A percentile compares a stretch with the other conserved stretches of the same genome.
phyloP scores from a whole-genome alignment of 1,140 invertebrate genomes.

The Akabosia matsudoensis region DNA sequence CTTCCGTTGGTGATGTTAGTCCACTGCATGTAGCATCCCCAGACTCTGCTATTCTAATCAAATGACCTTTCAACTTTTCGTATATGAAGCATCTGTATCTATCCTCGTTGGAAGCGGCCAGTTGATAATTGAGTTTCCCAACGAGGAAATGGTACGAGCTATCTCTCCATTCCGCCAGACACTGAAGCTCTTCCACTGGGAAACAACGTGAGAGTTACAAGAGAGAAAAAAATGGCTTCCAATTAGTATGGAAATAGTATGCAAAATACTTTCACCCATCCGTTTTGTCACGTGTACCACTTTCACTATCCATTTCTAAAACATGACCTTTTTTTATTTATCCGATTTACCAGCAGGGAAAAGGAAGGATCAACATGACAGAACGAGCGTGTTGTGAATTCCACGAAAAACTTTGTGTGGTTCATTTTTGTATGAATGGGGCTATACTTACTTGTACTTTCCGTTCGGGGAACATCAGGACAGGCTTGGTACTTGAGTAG shows the following conservation, averaged over 20 bases:
- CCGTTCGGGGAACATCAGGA: conserved; percentile 59
- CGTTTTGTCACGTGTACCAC: background rate
- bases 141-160: conserved; percentile 80
- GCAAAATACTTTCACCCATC: background rate
- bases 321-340: background rate
- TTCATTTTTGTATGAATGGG: background rate
- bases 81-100: conserved; percentile 88
- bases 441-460: conserved; percentile 51
- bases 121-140: conserved; percentile 66
- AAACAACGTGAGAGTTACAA: conserved; percentile 47
- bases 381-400: background rate
- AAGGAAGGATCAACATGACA: background rate
- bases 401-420: background rate
- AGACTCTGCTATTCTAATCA: conserved; percentile 70
- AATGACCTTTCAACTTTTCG: conserved; percentile 54
- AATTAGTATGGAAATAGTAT: background rate
- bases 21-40: conserved; percentile 85
- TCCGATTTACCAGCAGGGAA: background rate
- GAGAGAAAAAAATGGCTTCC: background rate
- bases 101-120: conserved; percentile 84
- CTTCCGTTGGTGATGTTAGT: conserved; percentile 72
- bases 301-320: background rate
- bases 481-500: conserved; percentile 65
- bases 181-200: conserved; percentile 79
- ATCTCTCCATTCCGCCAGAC: conserved; percentile 83